Conservation (phyloP, 2,888 invertebrate species). For the Drosophila prolongata region DNA sequence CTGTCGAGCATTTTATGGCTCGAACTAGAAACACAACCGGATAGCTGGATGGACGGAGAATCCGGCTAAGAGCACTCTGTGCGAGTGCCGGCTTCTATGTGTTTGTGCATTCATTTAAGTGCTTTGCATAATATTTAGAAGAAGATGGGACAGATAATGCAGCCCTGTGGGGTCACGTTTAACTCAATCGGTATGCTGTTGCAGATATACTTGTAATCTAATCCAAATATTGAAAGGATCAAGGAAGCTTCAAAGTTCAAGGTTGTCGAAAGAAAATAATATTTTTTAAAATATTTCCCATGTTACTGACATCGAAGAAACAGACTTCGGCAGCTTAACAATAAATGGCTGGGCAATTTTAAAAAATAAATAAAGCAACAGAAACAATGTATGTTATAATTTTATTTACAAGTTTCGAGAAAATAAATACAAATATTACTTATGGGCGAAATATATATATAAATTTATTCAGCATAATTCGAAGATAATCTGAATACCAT, state of each 20-base stretch:
- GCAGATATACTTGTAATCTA: background rate
- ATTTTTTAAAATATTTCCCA: too few relatives aligned
- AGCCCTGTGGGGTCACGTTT: slow-evolving; percentile 6
- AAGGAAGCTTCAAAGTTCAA: slow-evolving; percentile 14
- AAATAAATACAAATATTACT: too few relatives aligned
- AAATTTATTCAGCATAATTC: too few relatives aligned
- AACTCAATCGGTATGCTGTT: slow-evolving; percentile 6
- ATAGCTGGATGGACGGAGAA: slow-evolving; percentile 18
- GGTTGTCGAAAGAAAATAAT: background rate
- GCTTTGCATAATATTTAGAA: slow-evolving; percentile 59
- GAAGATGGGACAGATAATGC: slow-evolving; percentile 25
- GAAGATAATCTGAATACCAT: too few relatives aligned
- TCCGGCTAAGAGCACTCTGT: slow-evolving; percentile 30
- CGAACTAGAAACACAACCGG: slow-evolving; percentile 35
- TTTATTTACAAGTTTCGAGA: too few relatives aligned
- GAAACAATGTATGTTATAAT: too few relatives aligned
- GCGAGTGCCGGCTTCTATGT: slow-evolving; percentile 5
- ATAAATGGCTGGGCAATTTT: too few relatives aligned
- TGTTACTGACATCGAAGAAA: too few relatives aligned
- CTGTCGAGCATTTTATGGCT: slow-evolving; percentile 68
- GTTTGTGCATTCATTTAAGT: slow-evolving; percentile 57
- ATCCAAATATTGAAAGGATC: slow-evolving; percentile 1
- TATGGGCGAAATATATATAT: too few relatives aligned
- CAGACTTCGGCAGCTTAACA: too few relatives aligned
- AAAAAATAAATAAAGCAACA: too few relatives aligned